A percentile compares a stretch with the other conserved stretches of the same genome.
These are phyloP conservation scores for Chrysoperla carnea DNA, from an alignment of 1,140 invertebrate species.

Conservation along the genomic window DNA sequence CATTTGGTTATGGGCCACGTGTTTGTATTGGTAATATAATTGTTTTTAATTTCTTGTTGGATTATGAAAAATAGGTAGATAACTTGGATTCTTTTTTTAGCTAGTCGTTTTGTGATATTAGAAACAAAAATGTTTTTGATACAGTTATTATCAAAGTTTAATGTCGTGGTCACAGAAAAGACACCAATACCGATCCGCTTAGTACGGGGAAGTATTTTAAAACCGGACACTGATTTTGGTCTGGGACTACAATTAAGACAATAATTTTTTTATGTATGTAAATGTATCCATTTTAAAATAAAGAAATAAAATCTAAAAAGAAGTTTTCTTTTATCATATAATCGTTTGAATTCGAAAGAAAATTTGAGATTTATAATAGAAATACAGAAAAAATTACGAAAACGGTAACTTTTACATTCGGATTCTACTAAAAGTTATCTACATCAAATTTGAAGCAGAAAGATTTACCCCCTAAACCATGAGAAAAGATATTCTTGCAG, in stretches of 20 bases:
- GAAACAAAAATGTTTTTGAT: background rate
- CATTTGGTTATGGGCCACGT: conserved; percentile 36
- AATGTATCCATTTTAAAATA: too few relatives aligned
- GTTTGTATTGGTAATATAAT: conserved; percentile 29
- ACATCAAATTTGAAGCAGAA: too few relatives aligned
- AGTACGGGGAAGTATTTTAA: background rate
- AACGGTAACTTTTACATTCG: too few relatives aligned
- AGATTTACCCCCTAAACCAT: too few relatives aligned
- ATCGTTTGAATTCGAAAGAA: too few relatives aligned
- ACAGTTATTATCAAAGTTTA: conserved; percentile 1
- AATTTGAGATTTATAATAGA: too few relatives aligned
- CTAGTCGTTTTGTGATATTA: background rate
- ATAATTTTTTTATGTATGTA: background rate
- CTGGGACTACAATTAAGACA: conserved; percentile 1
- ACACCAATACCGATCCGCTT: conserved; percentile 2
- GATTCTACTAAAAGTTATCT: too few relatives aligned
- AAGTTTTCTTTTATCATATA: too few relatives aligned
- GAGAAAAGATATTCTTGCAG: too few relatives aligned
- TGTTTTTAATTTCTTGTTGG: too few relatives aligned
- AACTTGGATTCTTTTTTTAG: background rate
- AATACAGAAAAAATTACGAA: too few relatives aligned
- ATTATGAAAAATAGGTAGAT: background rate
- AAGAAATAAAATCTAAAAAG: too few relatives aligned
- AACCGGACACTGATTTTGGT: conserved; percentile 1
- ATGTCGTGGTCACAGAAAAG: background rate